Evolutionary conservation across 2,888 invertebrate genomes (phyloP).

Genomic region (Brachynemurus nebulosus): DNA sequence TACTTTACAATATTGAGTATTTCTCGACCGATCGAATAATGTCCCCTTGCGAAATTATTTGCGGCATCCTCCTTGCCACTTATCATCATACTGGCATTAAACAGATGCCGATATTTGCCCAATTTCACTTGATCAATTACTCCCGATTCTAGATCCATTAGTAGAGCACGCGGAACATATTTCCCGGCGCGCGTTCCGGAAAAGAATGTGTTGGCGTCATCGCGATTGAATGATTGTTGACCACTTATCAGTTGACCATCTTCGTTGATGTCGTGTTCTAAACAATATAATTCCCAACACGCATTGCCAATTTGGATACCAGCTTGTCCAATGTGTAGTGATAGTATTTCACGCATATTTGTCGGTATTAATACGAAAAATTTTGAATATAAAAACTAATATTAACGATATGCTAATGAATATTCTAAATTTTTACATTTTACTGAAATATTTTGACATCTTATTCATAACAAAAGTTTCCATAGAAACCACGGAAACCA

Average conservation of each 20-base stretch:
- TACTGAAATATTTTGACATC: too few relatives aligned
- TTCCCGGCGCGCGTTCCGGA: background rate
- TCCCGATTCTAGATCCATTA: background rate
- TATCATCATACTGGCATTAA: background rate
- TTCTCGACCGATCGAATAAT: background rate
- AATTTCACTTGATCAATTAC: background rate
- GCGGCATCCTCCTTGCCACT: constrained; percentile 5
- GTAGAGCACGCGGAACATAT: background rate
- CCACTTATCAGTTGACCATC: background rate
- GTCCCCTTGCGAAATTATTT: constrained; percentile 1
- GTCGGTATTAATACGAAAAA: too few relatives aligned
- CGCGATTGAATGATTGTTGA: background rate
- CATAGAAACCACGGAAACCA: too few relatives aligned
- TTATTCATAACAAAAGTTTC: too few relatives aligned
- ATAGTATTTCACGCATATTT: background rate
- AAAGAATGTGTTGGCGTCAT: background rate
- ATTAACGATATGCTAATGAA: too few relatives aligned
- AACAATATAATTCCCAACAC: constrained; percentile 3
- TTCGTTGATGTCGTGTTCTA: background rate
- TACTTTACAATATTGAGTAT: background rate
- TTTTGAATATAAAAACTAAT: too few relatives aligned
- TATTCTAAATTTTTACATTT: too few relatives aligned
- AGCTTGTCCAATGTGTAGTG: background rate
- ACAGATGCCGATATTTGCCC: background rate
- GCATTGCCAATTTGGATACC: background rate